Evolutionary conservation across 2,888 invertebrate genomes (phyloP).

Genomic region (Ptilodon capucinus): DNA sequence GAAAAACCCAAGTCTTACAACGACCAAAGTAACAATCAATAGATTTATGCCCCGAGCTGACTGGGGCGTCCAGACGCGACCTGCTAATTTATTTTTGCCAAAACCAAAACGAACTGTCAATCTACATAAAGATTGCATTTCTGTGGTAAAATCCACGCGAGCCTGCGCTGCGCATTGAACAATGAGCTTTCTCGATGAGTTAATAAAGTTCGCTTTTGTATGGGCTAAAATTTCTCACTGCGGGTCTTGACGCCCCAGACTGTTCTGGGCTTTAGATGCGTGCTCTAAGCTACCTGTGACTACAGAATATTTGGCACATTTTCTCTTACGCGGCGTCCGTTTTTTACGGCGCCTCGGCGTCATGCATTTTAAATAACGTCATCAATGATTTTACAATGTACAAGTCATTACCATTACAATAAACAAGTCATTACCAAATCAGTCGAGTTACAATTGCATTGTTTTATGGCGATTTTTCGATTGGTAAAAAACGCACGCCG

Average conservation of each 20-base stretch:
- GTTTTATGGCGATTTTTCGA: background rate
- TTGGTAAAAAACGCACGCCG: slow-evolving; percentile 34
- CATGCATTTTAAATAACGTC: slow-evolving; percentile 2
- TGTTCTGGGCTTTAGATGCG: no score
- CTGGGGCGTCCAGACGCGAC: no score
- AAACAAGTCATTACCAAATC: background rate
- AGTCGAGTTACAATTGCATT: background rate
- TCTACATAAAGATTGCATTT: no score
- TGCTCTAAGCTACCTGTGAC: slow-evolving; percentile 55
- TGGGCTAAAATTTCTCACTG: no score
- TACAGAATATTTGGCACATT: slow-evolving; percentile 79
- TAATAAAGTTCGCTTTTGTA: no score
- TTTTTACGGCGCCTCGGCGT: slow-evolving; percentile 27
- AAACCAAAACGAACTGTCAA: no score
- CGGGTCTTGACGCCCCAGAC: no score
- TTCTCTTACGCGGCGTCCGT: slow-evolving; percentile 37
- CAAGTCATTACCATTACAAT: background rate
- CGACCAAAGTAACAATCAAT: slow-evolving; percentile 5
- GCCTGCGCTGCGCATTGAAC: no score
- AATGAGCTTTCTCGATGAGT: no score
- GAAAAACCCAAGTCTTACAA: slow-evolving; percentile 5
- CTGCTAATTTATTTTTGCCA: no score
- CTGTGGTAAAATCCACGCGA: no score
- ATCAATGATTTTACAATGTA: background rate
- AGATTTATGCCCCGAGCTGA: no score